Base-by-base conservation (phyloP, 2,113 vertebrate genomes). In the Ondatra zibethicus region DNA sequence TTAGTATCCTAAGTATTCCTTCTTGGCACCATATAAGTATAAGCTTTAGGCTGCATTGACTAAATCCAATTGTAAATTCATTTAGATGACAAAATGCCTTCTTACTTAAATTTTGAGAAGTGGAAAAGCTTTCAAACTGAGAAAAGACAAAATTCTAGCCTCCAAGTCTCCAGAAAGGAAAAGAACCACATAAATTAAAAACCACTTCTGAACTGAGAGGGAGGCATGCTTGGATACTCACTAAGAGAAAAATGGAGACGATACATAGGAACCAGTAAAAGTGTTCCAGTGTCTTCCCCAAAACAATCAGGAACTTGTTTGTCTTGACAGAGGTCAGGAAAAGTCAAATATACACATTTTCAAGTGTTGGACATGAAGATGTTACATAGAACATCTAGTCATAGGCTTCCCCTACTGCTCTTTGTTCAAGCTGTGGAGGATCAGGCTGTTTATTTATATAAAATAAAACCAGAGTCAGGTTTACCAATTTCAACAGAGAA, bases 31-130 rank as follows among this genome's bases (percentile, higher is more conserved):
- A 21, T 29, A 9, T 12, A 52, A 94, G 2, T 8, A 36, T 33
- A 80, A 47, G 61, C 47, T 88, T 95, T 45, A 85, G 31, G n/a
- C 31, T n/a, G 70, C 5, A 80, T 31, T 39, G 19, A 70, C 33
- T 61, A 75, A 89, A 96, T 85, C 36, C 33, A 86, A 84, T 31
- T 93, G 21, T 81, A 55, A 88, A 78, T 82, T 81, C 42, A 93
- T 52, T 88, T 55, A 61, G 58, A 9, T 55, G 76, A 93, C 21
- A 42, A 16, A 29, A 17, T 70, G 27, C 36, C 10, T 95, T 52
- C 29, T 50, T 77, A 63, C 33, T 52, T 78, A 70, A 73, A 82
- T 66, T 81, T 92, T 78, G 82, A 84, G 75, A 72, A 81, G 31
- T 55, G 33, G 70, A 75, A 63, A 77, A 78, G 63, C 29, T 76